phyloP scores from a whole-genome alignment of 2,797 vertebrate genomes.

The Danio albolineatus region DNA sequence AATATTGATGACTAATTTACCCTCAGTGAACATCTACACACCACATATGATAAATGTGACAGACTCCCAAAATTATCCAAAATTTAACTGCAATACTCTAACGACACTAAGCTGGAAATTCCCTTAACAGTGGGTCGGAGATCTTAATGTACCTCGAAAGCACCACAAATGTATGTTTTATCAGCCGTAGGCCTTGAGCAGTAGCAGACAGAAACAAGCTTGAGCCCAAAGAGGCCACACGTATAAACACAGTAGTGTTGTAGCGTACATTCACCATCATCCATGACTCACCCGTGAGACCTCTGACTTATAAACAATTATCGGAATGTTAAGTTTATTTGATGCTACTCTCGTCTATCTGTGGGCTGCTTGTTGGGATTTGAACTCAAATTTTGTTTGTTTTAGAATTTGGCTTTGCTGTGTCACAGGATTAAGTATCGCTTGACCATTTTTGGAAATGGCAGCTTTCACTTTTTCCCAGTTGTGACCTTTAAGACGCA shows the following conservation, averaged over 20 bases:
- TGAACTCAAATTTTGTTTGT: conserved; percentile 70
- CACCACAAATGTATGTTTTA: conserved; percentile 62
- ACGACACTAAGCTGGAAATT: conserved; percentile 46
- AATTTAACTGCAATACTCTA: neutral
- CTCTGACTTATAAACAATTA: conserved; percentile 73
- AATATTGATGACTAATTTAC: neutral
- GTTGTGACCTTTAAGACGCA: conserved; percentile 8
- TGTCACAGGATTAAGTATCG: conserved; percentile 56
- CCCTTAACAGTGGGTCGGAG: conserved; percentile 40
- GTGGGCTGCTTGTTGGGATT: conserved; percentile 62
- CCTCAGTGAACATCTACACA: neutral
- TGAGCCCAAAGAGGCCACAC: conserved; percentile 61
- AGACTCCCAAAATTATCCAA: neutral
- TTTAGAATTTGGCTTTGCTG: conserved; percentile 66
- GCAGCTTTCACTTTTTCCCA: conserved; percentile 7
- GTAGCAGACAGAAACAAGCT: conserved; percentile 65
- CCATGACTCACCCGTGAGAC: conserved; percentile 46
- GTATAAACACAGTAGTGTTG: conserved; percentile 61
- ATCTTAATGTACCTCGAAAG: conserved; percentile 60
- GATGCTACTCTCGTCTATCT: conserved; percentile 66
- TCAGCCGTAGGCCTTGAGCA: conserved; percentile 56
- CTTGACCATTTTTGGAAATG: conserved; percentile 44
- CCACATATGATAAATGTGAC: neutral
- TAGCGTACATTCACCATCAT: conserved; percentile 56
- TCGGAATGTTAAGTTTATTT: conserved; percentile 74